A percentile compares a stretch with the other conserved stretches of the same genome.
phyloP scores from a whole-genome alignment of 2,113 vertebrate species.

The Ammodytes marinus region DNA sequence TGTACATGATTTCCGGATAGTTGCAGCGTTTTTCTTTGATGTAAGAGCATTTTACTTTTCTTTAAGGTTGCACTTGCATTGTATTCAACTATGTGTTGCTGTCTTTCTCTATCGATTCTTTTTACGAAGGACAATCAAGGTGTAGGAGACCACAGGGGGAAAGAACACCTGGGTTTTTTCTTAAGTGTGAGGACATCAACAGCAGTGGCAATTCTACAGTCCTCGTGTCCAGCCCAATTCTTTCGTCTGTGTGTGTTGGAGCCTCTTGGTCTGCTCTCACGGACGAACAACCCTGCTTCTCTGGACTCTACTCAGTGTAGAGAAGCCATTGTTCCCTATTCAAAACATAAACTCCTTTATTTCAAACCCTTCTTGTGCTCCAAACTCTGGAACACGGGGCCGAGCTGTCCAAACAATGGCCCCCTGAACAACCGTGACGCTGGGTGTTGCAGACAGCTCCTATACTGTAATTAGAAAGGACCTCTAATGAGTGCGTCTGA shows the following conservation, averaged over 20 bases:
- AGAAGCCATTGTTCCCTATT: slow-evolving; percentile 62
- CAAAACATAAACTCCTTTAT: slow-evolving; percentile 46
- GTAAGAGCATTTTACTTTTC: not conserved
- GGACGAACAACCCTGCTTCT: slow-evolving; percentile 23
- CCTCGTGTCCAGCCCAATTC: slow-evolving; percentile 36
- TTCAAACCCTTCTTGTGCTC: slow-evolving; percentile 34
- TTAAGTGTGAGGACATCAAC: slow-evolving; percentile 29
- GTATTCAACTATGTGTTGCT: not conserved
- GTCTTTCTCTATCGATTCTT: slow-evolving; percentile 1
- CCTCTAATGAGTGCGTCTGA: slow-evolving; percentile 62
- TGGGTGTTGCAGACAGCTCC: slow-evolving; percentile 48
- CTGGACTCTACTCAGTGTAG: slow-evolving; percentile 41
- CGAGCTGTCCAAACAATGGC: slow-evolving; percentile 54
- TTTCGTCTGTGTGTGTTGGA: slow-evolving; percentile 46
- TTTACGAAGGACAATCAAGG: slow-evolving; percentile 15
- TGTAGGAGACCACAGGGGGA: slow-evolving; percentile 9
- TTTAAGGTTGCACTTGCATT: slow-evolving; percentile 4
- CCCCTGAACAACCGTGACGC: slow-evolving; percentile 49
- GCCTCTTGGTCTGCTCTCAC: slow-evolving; percentile 49
- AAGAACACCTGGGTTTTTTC: slow-evolving; percentile 24
- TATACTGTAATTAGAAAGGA: slow-evolving; percentile 61
- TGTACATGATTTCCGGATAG: too few relatives aligned
- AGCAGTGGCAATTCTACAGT: not conserved
- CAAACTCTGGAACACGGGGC: slow-evolving; percentile 49
- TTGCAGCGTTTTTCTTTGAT: slow-evolving; percentile 16